These are phyloP conservation scores for Dendrocincla tyrannina DNA, from an alignment of 2,797 vertebrate genomes.

Conservation along the genomic window DNA sequence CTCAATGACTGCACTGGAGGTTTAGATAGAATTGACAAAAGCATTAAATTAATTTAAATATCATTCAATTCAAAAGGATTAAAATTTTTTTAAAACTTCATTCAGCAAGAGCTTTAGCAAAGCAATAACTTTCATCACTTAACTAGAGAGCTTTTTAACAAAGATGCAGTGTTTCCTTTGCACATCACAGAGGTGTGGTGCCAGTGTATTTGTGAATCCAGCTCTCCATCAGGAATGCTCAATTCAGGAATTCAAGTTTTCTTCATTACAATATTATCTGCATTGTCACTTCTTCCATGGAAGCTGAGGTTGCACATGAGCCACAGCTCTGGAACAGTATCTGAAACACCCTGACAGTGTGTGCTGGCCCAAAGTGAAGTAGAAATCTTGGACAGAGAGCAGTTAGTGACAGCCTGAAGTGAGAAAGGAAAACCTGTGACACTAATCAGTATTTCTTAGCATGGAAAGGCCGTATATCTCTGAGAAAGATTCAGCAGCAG, in stretches of 20 bases:
- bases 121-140: background rate
- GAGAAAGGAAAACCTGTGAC: background rate
- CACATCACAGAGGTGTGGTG: background rate
- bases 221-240: background rate
- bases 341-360: fast-evolving
- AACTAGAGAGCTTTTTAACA: background rate
- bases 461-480: background rate
- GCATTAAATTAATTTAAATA: background rate
- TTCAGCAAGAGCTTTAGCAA: background rate
- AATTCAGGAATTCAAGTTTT: background rate
- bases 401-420: fast-evolving
- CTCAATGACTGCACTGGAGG: background rate
- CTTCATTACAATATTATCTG: background rate
- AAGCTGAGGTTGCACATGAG: background rate
- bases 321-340: fast-evolving
- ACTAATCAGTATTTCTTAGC: background rate
- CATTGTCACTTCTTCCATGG: background rate
- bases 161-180: background rate
- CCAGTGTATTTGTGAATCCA: background rate
- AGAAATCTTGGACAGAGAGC: background rate
- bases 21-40: background rate
- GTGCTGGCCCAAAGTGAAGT: background rate
- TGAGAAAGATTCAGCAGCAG: background rate
- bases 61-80: background rate
- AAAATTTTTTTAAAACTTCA: fast-evolving